Conservation (phyloP, 2,888 invertebrate species). For the Mythimna impura region DNA sequence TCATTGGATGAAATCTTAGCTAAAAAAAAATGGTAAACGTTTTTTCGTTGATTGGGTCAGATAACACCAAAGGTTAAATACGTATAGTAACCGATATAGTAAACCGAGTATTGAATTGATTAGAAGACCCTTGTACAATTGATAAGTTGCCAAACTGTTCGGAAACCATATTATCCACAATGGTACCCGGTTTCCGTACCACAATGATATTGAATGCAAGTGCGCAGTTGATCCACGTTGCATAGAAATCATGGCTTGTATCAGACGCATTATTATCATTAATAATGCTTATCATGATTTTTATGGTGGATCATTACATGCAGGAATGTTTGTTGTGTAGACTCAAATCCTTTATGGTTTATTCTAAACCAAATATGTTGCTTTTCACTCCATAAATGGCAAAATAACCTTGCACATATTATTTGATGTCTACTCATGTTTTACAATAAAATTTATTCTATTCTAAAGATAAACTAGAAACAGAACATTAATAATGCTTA, state of each 20-base stretch:
- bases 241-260: slow-evolving; percentile 45
- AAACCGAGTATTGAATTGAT: slow-evolving; percentile 4
- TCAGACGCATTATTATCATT: slow-evolving; percentile 43
- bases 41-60: background rate
- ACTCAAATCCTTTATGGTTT: too few relatives aligned
- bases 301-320: slow-evolving; percentile 21
- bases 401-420: too few relatives aligned
- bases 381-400: too few relatives aligned
- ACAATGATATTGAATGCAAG: slow-evolving; percentile 36
- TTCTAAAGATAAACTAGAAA: too few relatives aligned
- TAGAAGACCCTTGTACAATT: slow-evolving; percentile 9
- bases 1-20: too few relatives aligned
- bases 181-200: slow-evolving; percentile 34
- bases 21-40: background rate
- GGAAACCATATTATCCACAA: slow-evolving; percentile 36
- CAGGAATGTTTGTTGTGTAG: slow-evolving; percentile 31
- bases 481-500: slow-evolving; percentile 43
- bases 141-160: slow-evolving; percentile 20
- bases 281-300: slow-evolving; percentile 44
- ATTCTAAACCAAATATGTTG: too few relatives aligned
- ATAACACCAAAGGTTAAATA: background rate
- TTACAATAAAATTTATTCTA: too few relatives aligned
- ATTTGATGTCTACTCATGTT: too few relatives aligned
- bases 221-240: slow-evolving; percentile 40
- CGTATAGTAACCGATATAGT: background rate